These are phyloP conservation scores for Glareola pratincola DNA, from an alignment of 2,113 vertebrate genomes.

Conservation along the genomic window DNA sequence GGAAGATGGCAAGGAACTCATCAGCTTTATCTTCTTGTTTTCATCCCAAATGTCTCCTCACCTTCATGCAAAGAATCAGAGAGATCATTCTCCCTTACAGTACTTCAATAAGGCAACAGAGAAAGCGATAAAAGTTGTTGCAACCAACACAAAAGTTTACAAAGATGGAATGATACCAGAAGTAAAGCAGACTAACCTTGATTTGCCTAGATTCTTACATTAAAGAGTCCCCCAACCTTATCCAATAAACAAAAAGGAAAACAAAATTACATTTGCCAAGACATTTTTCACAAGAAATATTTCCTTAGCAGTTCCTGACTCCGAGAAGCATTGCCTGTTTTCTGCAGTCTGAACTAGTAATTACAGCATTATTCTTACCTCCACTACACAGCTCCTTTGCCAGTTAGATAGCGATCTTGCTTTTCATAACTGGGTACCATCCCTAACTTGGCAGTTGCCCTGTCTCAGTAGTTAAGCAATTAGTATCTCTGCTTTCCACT, in stretches of 20 bases:
- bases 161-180: not conserved
- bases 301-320: not conserved
- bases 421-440: not conserved
- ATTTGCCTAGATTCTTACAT: not conserved
- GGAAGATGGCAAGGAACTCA: not conserved
- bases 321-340: not conserved
- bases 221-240: not conserved
- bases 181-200: not conserved
- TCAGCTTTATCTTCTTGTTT: not conserved
- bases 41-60: not conserved
- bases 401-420: not conserved
- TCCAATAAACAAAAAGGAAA: not conserved
- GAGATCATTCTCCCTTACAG: not conserved
- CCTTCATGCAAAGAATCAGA: not conserved
- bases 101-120: not conserved
- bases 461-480: not conserved
- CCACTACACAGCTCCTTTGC: not conserved
- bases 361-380: not conserved
- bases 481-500: not conserved
- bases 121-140: not conserved
- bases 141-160: not conserved
- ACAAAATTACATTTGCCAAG: not conserved
- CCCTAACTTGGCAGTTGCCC: not conserved
- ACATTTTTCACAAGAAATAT: not conserved
- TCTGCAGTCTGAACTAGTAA: not conserved